A percentile compares a stretch with the other conserved stretches of the same genome.
Evolutionary conservation across 2,888 invertebrate species (phyloP).

Genomic region (Herminia tarsipennalis): DNA sequence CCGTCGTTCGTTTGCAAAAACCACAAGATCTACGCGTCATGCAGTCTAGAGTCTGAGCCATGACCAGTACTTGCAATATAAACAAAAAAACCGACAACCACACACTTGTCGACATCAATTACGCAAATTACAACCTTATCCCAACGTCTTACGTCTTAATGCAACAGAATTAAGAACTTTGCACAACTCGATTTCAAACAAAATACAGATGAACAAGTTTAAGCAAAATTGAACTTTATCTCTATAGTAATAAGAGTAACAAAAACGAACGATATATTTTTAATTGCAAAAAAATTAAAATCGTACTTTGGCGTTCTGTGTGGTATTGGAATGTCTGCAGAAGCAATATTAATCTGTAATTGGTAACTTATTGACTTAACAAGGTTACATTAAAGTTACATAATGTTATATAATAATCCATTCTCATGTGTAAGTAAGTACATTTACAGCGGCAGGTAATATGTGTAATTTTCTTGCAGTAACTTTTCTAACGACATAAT

Average conservation of each 20-base stretch:
- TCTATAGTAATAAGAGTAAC: not conserved
- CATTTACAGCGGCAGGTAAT: constrained; percentile 25
- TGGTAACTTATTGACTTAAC: constrained; percentile 24
- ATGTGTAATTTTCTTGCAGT: constrained; percentile 37
- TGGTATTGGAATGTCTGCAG: constrained; percentile 25
- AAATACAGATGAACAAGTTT: constrained; percentile 1
- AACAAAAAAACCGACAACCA: constrained; percentile 55
- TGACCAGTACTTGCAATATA: constrained; percentile 58
- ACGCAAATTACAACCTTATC: constrained; percentile 48
- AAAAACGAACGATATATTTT: constrained; percentile 2
- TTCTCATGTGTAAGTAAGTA: constrained; percentile 10
- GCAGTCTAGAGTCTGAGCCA: constrained; percentile 78
- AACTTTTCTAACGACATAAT: constrained; percentile 44
- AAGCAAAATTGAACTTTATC: constrained; percentile 24
- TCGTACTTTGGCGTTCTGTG: constrained; percentile 26
- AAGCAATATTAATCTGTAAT: constrained; percentile 30
- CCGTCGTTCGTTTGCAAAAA: constrained; percentile 71
- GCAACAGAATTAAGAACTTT: constrained; percentile 10
- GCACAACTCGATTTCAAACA: constrained; percentile 2
- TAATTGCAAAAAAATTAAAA: constrained; percentile 19
- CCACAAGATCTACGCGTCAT: constrained; percentile 75
- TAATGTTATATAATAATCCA: constrained; percentile 23
- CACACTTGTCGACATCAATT: not conserved
- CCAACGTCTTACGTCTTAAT: constrained; percentile 6
- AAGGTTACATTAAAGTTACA: constrained; percentile 23